Evolutionary conservation across 2,113 vertebrate species (phyloP).

Genomic region (Pseudorhombus dupliciocellatus): DNA sequence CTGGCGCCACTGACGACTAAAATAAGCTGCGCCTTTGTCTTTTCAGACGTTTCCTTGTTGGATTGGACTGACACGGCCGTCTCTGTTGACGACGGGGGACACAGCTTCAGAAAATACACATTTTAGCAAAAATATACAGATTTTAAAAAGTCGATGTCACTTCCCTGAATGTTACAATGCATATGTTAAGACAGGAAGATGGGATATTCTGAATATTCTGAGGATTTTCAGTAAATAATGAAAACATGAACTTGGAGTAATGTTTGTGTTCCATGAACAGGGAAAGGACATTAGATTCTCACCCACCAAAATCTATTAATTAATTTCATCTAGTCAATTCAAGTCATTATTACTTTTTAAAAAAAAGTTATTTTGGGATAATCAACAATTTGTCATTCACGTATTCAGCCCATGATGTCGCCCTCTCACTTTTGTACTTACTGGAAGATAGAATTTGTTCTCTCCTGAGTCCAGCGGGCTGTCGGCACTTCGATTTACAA

Average conservation of each 20-base stretch:
- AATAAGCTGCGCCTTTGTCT: neutral
- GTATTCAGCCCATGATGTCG: neutral
- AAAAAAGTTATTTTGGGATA: neutral
- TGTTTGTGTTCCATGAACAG: too few species aligned
- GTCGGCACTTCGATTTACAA: slow-evolving; percentile 84
- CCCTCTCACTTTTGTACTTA: slow-evolving; percentile 75
- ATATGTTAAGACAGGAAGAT: neutral
- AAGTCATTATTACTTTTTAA: neutral
- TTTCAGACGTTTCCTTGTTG: neutral
- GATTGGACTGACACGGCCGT: neutral
- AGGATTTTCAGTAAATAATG: too few species aligned
- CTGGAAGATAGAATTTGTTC: slow-evolving; percentile 92
- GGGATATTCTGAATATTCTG: too few species aligned
- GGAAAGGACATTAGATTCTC: too few species aligned
- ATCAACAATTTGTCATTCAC: neutral
- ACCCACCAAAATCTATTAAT: too few species aligned
- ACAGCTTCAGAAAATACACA: neutral
- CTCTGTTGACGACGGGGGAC: neutral
- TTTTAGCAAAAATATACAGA: neutral
- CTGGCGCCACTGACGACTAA: neutral
- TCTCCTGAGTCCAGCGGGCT: slow-evolving; percentile 72
- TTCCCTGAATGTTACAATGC: too few species aligned
- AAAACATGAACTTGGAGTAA: too few species aligned
- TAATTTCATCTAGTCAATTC: too few species aligned
- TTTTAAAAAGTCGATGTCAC: neutral